These are phyloP conservation scores for Dryadula phaetusa DNA, from an alignment of 2,888 invertebrate genomes.

Conservation along the genomic window DNA sequence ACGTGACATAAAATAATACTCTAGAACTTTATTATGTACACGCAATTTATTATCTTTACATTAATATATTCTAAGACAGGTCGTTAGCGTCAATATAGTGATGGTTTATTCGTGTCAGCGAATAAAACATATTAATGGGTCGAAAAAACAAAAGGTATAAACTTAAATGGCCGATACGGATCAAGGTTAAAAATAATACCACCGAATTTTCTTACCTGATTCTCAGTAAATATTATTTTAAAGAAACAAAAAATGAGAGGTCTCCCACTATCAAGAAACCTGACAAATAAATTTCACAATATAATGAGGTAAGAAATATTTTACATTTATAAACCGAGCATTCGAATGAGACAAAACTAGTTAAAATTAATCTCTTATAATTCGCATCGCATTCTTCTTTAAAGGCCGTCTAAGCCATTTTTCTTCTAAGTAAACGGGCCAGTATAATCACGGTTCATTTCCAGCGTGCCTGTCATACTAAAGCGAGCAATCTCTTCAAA, in stretches of 20 bases:
- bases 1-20: not conserved
- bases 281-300: constrained; percentile 24
- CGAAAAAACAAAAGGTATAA: constrained; percentile 14
- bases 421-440: constrained; percentile 41
- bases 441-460: constrained; percentile 46
- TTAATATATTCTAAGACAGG: constrained; percentile 8
- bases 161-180: constrained; percentile 6
- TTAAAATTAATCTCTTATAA: constrained; percentile 41
- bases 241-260: constrained; percentile 27
- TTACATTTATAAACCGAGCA: constrained; percentile 14
- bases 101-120: constrained; percentile 13
- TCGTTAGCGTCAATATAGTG: constrained; percentile 3
- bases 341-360: constrained; percentile 22
- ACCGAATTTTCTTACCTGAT: constrained; percentile 17
- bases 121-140: constrained; percentile 14
- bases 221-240: constrained; percentile 19
- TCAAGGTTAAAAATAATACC: constrained; percentile 15
- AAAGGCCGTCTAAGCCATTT: constrained; percentile 41
- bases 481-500: constrained; percentile 40
- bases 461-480: constrained; percentile 43
- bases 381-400: constrained; percentile 40
- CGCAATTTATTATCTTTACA: not conserved
- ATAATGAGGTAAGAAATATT: constrained; percentile 29
- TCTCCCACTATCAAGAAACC: constrained; percentile 20
- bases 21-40: not conserved